Evolutionary conservation across 2,797 vertebrate genomes (phyloP), one percentile per base, ranked within the genome.

Genomic region (Anguilla obscura): DNA sequence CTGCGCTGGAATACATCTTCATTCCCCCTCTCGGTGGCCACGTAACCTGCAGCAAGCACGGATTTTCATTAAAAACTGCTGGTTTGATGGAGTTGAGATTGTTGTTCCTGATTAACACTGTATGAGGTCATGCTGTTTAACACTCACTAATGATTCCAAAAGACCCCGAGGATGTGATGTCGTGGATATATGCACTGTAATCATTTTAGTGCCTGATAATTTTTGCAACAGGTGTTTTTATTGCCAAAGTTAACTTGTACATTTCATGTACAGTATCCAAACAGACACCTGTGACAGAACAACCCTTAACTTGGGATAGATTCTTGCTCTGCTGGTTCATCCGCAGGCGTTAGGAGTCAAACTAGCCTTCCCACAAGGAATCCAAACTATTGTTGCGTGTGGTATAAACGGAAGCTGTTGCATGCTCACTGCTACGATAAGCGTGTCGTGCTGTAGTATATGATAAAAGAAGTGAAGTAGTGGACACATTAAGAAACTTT

Each of bases 31-130:
- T 84, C 82, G 16, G 9, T 82, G 45, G 40, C 18, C 45, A 48
- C 9, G 21, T 50, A 82, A 82, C 18, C 79, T 2, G 79, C 21
- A 82, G 36, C 79, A 9, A n/a, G 79, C 45, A 14, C 8, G 33
- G 40, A 4, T 80, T 80, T 80, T 24, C 33, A 80, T 80, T 80
- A 80, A 80, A 74, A 45, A 10, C 33, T 5, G 40, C 0, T 50
- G 40, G 10, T 50, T 50, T n/a, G 3, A 82, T 3, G 24, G 40
- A 82, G 40, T n/a, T 48, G 2, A 48, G 79, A 48, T 82, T 82
- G 71, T 76, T 74, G 69, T 80, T 82, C 21, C 79, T 82, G 79
- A 82, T 45, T 48, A 82, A 82, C 45, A 10, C 45, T 82, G 40
- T 82, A 48, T 82, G 3, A 48, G 10, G 45, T 0, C 45, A n/a